Percentiles rank a stretch among this genome's conserved stretches.
Conservation (phyloP, 2,113 vertebrate species). For the Bothrops jararaca region DNA sequence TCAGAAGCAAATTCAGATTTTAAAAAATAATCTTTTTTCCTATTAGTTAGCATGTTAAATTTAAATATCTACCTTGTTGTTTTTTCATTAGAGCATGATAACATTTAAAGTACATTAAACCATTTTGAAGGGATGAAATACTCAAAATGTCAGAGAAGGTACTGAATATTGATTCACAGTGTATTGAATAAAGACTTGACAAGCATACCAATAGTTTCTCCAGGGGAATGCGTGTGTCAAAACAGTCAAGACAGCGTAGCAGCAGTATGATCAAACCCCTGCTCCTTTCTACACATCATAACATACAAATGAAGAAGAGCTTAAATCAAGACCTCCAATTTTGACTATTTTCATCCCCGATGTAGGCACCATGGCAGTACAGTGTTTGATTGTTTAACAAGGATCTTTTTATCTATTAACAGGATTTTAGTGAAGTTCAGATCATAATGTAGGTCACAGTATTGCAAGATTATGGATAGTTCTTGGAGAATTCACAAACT, state of each 20-base stretch:
- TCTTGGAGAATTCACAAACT: not conserved
- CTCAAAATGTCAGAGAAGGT: not conserved
- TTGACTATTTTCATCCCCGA: not conserved
- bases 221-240: not conserved
- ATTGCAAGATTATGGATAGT: not conserved
- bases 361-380: not conserved
- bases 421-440: not conserved
- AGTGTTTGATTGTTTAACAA: not conserved
- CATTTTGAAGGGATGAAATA: not conserved
- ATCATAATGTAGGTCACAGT: not conserved
- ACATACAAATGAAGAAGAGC: not conserved
- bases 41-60: not conserved
- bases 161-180: not conserved
- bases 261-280: not conserved
- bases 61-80: not conserved
- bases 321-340: not conserved
- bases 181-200: not conserved
- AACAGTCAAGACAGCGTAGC: not conserved
- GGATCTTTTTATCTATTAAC: not conserved
- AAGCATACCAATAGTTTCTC: not conserved
- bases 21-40: not conserved
- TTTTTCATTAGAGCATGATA: not conserved
- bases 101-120: not conserved
- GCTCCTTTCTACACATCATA: not conserved
- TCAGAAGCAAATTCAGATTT: not conserved